Conservation (phyloP, 2,797 vertebrate species). For the Neopelma chrysocephalum region DNA sequence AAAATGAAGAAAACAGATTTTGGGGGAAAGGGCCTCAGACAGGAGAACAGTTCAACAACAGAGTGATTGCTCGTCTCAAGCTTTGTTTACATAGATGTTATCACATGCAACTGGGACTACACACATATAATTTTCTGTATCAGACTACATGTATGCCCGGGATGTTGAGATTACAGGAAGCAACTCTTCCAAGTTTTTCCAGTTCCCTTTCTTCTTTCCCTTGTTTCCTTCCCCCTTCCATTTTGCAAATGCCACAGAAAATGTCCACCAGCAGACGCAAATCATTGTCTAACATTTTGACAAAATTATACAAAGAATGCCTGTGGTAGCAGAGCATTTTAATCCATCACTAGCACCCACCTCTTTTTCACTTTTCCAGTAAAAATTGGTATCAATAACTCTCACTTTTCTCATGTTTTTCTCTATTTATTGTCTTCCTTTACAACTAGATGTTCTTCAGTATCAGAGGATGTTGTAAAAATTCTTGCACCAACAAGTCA, state of each 20-base stretch:
- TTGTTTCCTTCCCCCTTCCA: not conserved
- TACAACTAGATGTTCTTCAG: not conserved
- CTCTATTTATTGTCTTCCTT: not conserved
- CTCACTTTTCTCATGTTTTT: not conserved
- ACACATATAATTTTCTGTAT: not conserved
- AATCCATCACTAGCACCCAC: not conserved
- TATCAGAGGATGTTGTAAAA: not conserved
- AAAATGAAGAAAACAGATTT: not conserved
- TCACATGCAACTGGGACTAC: not conserved
- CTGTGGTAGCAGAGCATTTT: not conserved
- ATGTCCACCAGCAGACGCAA: not conserved
- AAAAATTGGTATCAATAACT: not conserved
- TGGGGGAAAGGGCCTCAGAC: not conserved
- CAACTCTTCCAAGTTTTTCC: not conserved
- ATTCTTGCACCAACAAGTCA: not conserved
- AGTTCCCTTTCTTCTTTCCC: not conserved
- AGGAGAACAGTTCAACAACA: not conserved
- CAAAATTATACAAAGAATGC: not conserved
- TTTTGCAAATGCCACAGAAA: not conserved
- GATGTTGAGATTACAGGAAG: not conserved
- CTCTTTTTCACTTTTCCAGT: not conserved
- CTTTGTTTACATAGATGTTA: not conserved
- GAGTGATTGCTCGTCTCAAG: not conserved
- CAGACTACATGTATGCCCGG: not conserved
- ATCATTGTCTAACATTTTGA: not conserved